Evolutionary conservation across 1,140 invertebrate genomes (phyloP), one percentile per base, ranked within the genome.

Genomic region (Diorhabda carinulata): DNA sequence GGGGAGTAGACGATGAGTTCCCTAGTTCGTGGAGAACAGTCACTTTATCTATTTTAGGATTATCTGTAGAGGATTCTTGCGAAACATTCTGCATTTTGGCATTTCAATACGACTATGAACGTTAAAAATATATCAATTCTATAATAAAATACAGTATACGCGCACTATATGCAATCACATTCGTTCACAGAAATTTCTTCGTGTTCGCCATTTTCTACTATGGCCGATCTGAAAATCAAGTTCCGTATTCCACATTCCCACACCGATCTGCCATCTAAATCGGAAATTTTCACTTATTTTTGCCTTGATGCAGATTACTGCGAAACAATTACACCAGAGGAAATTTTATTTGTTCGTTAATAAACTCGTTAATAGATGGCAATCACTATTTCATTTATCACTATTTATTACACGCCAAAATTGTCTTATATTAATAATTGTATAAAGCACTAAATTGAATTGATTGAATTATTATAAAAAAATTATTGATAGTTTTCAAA

Each of bases 31-130:
- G 78, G 63, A 78, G 78, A 79, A 82, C 79, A 80, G 81, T 86
- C 78, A 83, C 79, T 88, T 88, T 90, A 85, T 90, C 89, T 86
- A 88, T 85, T 86, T 89, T 89, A 86, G 88, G 86, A 85, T 87
- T 89, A 87, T 91, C 89, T 85, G 89, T 87, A 79, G 84, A 83
- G 77, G 85, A 85, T 80, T 84, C 85, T 87, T 89, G 88, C 88
- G 87, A 88, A 87, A 91, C 90, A 92, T 92, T 92, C 91, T 93
- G 91, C 91, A 93, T 93, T 86, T 92, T 91, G 88, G 85, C 86
- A 86, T 86, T 86, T 87, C 86, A 80, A 78, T 78, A 69, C 73
- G 72, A 76, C 74, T 61, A 71, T 68, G 63, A 75, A 68, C 61
- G 68, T 76, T 70, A 66, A 68, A 69, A 71, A 74, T 68, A 61